Base-by-base conservation (phyloP, 2,888 invertebrate species). In the Hirtodrosophila duncani region DNA sequence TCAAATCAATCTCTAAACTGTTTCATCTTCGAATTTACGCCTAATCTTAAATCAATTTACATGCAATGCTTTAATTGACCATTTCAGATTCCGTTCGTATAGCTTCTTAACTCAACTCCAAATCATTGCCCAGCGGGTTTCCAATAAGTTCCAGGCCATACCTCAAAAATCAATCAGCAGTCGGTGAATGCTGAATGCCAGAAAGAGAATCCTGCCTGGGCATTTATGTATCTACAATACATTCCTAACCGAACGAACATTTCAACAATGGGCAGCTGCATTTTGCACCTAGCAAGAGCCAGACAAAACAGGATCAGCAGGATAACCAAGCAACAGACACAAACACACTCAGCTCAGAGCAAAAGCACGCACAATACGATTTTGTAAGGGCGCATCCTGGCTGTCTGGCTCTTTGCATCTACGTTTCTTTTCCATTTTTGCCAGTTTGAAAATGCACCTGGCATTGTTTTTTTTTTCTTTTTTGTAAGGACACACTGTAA, bases 231-330 rank as follows among this genome's bases (percentile, higher is more conserved):
- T n/a, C n/a, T n/a, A n/a, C 33, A 18, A 10, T 26, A 17, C 10
- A 31, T 31, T 31, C 31, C 34, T 11, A 10, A 34, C 11, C 11
- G 18, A 18, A 18, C 17, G 14, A 30, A 14, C 13, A 30, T n/a
- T n/a, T n/a, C n/a, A 39, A 43, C 55, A 49, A 49, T 30, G 60
- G 50, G 61, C 75, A 75, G 75, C 75, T 75, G 75, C 75, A 60
- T 44, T 74, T 70, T 48, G 67, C 78, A 74, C 45, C 58, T 55
- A 61, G 48, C 31, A 2, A 51, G 37, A 49, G 44, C 39, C 24
- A 52, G 10, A 29, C 13, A 26, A 63, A 64, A 69, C 74, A 61
- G 70, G 78, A 63, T 67, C 49, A 23, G 42, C 43, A 52, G 39
- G 33, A 18, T 42, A 24, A 23, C 53, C 37, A 56, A 61, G 75